Conservation (phyloP, 30 jellyfish, hydroid and myxozoan genomes). For the Aurelia coerulea region DNA sequence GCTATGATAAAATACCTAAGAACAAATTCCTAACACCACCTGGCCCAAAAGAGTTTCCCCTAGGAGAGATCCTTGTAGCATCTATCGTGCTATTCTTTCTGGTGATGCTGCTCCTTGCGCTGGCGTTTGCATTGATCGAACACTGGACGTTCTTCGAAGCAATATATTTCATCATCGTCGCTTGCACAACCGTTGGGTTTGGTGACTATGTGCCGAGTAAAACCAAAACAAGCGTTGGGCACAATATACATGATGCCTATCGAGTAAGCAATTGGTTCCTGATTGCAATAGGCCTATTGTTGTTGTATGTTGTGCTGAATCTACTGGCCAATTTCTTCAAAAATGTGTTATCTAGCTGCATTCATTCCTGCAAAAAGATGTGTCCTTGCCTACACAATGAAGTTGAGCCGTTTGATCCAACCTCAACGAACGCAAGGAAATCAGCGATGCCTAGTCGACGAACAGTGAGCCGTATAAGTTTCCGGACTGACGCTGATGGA, state of each 20-base stretch:
- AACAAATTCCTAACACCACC: conserved; percentile 58
- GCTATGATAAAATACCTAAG: conserved; percentile 63
- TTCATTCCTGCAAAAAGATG: conserved; percentile 11
- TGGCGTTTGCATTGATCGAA: conserved; percentile 61
- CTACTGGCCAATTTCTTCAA: conserved; percentile 77
- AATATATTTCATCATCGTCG: conserved; percentile 78
- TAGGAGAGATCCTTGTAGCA: conserved; percentile 69
- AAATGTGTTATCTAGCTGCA: conserved; percentile 32
- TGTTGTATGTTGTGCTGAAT: conserved; percentile 78
- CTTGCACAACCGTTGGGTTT: conserved; percentile 90
- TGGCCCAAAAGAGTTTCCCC: conserved; percentile 75
- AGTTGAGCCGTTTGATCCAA: conserved; percentile 67
- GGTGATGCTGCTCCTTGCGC: conserved; percentile 42
- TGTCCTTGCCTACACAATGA: conserved; percentile 66
- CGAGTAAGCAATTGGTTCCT: conserved; percentile 79
- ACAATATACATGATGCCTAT: conserved; percentile 70
- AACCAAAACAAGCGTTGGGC: conserved; percentile 39
- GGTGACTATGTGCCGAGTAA: conserved; percentile 94
- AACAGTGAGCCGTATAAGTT: conserved; percentile 54
- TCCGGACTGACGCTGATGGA: conserved; percentile 59
- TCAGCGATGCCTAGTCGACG: conserved; percentile 35
- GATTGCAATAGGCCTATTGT: conserved; percentile 76
- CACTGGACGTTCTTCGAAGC: conserved; percentile 90
- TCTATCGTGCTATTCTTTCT: conserved; percentile 41
- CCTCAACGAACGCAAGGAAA: conserved; percentile 16